These are phyloP conservation scores for Ameiurus melas DNA, from an alignment of 2,113 vertebrate genomes.

Conservation along the genomic window DNA sequence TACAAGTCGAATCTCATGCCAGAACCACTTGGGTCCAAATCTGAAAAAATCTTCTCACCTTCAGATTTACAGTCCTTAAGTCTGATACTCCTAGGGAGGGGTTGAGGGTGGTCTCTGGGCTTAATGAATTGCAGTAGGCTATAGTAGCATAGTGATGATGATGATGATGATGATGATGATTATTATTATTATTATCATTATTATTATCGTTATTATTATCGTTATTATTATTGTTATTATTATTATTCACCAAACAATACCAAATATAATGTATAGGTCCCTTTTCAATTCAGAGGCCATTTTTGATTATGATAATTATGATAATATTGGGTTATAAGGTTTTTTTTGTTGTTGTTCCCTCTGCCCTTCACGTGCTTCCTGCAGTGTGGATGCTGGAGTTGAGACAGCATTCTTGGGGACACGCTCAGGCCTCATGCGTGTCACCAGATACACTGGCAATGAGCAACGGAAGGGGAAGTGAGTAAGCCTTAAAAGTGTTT, in stretches of 20 bases:
- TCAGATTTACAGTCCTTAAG: neutral
- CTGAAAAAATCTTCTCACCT: neutral
- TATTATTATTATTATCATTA: neutral
- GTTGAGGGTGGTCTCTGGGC: neutral
- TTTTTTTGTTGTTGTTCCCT: neutral
- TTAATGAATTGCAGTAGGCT: neutral
- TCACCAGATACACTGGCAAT: slow-evolving; percentile 77
- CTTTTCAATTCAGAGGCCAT: neutral
- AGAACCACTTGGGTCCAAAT: neutral
- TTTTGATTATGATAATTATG: too few species aligned
- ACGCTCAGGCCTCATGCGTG: slow-evolving; percentile 84
- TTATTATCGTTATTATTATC: neutral
- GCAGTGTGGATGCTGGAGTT: slow-evolving; percentile 72
- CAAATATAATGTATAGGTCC: neutral
- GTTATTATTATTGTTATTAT: neutral
- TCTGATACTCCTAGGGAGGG: neutral
- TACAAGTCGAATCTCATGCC: neutral
- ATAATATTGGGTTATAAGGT: neutral
- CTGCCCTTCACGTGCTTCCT: neutral
- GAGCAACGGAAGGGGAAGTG: slow-evolving; percentile 85
- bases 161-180: too few species aligned
- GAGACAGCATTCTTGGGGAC: slow-evolving; percentile 91
- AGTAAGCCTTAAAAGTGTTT: slow-evolving; percentile 57
- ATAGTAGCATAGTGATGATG: neutral
- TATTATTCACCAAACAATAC: neutral